Evolutionary conservation across 2,888 invertebrate genomes (phyloP), one percentile per base, ranked within the genome.

Genomic region (Drosophila mimica): DNA sequence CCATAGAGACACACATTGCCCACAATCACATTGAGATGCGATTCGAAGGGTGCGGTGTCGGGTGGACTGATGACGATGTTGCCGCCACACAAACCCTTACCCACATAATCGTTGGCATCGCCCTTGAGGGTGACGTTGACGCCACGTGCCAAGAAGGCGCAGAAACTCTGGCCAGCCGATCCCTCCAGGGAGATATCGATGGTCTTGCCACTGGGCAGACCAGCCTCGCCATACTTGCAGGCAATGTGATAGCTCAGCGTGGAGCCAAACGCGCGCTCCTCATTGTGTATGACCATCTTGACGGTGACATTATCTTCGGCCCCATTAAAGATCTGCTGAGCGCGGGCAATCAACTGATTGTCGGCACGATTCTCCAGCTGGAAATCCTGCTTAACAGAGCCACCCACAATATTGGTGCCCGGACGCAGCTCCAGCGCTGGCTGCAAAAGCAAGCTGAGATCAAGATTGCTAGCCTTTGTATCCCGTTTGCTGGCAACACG

Each of bases 1-100:
- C 99, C 99, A 91, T 99, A 99, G 64, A 99, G 94, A 76, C 99
- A 99, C 6, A 99, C 99, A 92, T 99, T 99, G 33, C 99, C 99
- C 13, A 98, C 99, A 78, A 99, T 98, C 3, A 99, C 98, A 93
- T 99, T 99, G 60, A 97, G 94, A 80, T 98, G 98, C 0, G 99
- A 98, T 90, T 97, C 96, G 93, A 97, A 99, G 15, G 96, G 95
- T 0, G 97, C 96, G 9, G 95, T 94, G 91, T 96, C 97, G 0
- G 98, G 98, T 9, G 99, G 99, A 91, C 95, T 98, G 89, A 99
- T 98, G 28, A 98, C 95, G 40, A 99, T 95, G 83, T 96, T 97
- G 65, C 99, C 99, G 46, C 99, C 99, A 40, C 98, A 99, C 43
- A 99, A 94, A 75, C 99, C 98, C 91, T 96, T 96, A 94, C 98